A percentile compares a stretch with the other conserved stretches of the same genome.
These are phyloP conservation scores for Odontophorus gujanensis DNA, from an alignment of 2,113 vertebrate species.

Conservation along the genomic window DNA sequence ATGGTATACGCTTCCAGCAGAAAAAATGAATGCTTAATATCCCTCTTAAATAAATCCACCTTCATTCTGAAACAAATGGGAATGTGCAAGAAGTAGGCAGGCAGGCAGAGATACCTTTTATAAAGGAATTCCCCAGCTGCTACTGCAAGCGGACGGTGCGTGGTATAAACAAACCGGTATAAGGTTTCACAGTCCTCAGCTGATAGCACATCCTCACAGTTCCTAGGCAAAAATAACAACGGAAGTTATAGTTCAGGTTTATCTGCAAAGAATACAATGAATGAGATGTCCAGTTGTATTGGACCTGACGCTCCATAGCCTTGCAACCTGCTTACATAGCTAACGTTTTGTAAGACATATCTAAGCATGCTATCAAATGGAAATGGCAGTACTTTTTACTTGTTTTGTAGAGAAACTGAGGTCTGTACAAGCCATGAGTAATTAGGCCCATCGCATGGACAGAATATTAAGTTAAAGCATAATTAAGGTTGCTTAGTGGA, in stretches of 20 bases:
- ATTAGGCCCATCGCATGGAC: neutral
- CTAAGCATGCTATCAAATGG: neutral
- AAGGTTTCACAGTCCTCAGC: conserved; percentile 83
- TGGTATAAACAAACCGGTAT: conserved; percentile 86
- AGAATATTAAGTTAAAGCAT: neutral
- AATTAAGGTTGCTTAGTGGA: neutral
- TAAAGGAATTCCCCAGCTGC: conserved; percentile 90
- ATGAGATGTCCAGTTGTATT: conserved; percentile 1
- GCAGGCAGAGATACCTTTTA: conserved; percentile 78
- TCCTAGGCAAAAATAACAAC: conserved; percentile 75
- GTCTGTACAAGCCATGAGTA: neutral
- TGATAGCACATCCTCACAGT: conserved; percentile 80
- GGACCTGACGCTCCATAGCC: neutral
- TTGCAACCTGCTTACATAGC: neutral
- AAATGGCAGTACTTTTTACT: neutral
- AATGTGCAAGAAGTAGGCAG: neutral
- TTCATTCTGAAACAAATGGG: conserved; percentile 5
- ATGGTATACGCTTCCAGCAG: neutral
- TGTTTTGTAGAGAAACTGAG: neutral
- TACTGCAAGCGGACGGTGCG: conserved; percentile 86
- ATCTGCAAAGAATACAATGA: neutral
- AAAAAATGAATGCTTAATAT: neutral
- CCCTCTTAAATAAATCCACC: conserved; percentile 24
- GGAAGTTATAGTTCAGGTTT: conserved; percentile 40
- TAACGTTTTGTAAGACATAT: neutral